phyloP scores from a whole-genome alignment of 2,888 invertebrate species.

The Conchocele bisecta region DNA sequence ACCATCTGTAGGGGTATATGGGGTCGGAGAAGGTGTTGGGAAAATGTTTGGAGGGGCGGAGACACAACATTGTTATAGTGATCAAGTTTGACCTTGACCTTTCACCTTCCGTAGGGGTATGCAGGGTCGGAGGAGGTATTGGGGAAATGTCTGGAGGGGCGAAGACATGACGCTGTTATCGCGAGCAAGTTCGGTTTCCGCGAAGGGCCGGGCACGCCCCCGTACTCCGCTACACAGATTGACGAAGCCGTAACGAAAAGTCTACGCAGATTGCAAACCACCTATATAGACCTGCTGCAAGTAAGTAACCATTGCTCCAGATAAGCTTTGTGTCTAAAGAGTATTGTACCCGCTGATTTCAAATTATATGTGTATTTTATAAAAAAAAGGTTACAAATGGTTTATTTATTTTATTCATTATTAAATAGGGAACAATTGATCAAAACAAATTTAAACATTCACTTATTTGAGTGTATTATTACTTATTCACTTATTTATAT shows the following conservation, averaged over 20 bases:
- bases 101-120: slow-evolving; percentile 70
- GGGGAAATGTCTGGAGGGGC: slow-evolving; percentile 74
- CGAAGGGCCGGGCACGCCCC: slow-evolving; percentile 67
- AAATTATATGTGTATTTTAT: too few relatives aligned
- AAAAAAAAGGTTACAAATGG: too few relatives aligned
- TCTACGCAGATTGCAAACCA: slow-evolving; percentile 73
- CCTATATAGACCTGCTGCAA: slow-evolving; percentile 80
- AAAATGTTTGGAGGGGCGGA: slow-evolving; percentile 71
- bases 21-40: slow-evolving; percentile 79
- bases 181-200: slow-evolving; percentile 79
- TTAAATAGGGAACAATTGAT: too few relatives aligned
- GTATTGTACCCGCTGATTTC: too few relatives aligned
- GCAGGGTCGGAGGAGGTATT: slow-evolving; percentile 77
- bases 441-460: too few relatives aligned
- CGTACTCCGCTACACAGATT: slow-evolving; percentile 76
- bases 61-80: slow-evolving; percentile 76
- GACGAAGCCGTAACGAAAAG: slow-evolving; percentile 73
- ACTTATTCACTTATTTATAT: too few relatives aligned
- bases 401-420: too few relatives aligned
- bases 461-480: too few relatives aligned
- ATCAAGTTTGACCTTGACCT: neutral
- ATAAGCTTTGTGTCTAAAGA: too few relatives aligned
- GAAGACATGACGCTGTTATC: slow-evolving; percentile 75
- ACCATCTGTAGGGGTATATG: slow-evolving; percentile 80
- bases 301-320: too few relatives aligned